A percentile compares a stretch with the other conserved stretches of the same genome.
Evolutionary conservation across 2,797 vertebrate genomes (phyloP).

Genomic region (Tangara arthus): DNA sequence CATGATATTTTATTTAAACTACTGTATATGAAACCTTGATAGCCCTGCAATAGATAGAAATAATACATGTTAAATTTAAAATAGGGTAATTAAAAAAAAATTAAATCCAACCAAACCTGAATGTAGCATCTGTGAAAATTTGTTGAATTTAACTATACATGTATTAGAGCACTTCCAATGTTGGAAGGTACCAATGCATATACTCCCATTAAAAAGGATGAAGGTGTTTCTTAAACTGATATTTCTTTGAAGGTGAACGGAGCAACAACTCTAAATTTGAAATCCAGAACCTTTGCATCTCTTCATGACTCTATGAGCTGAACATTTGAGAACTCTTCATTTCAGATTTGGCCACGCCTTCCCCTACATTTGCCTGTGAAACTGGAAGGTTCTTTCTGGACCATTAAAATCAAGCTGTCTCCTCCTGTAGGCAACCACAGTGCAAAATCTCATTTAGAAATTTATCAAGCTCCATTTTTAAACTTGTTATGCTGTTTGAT

Average conservation of each 20-base stretch:
- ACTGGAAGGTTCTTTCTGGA: not conserved
- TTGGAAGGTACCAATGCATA: not conserved
- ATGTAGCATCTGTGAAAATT: fast-evolving
- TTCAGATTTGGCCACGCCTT: not conserved
- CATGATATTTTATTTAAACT: not conserved
- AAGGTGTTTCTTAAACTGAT: not conserved
- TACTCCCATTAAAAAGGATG: not conserved
- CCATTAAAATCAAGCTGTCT: not conserved
- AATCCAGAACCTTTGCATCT: fast-evolving
- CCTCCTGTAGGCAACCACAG: not conserved
- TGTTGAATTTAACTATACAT: not conserved
- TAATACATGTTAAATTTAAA: not conserved
- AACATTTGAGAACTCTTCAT: not conserved
- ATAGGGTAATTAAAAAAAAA: fast-evolving
- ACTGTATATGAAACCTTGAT: not conserved
- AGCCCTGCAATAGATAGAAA: not conserved
- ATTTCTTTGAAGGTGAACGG: not conserved
- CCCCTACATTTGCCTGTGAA: not conserved
- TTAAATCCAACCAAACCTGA: fast-evolving
- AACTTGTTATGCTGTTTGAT: constrained; percentile 8
- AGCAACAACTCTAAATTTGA: not conserved
- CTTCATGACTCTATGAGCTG: not conserved
- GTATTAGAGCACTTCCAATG: fast-evolving
- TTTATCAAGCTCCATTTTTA: constrained; percentile 10
- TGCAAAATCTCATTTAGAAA: constrained; percentile 21